Conservation (phyloP, 2,888 invertebrate genomes). For the Pycnomerus fuliginosus region DNA sequence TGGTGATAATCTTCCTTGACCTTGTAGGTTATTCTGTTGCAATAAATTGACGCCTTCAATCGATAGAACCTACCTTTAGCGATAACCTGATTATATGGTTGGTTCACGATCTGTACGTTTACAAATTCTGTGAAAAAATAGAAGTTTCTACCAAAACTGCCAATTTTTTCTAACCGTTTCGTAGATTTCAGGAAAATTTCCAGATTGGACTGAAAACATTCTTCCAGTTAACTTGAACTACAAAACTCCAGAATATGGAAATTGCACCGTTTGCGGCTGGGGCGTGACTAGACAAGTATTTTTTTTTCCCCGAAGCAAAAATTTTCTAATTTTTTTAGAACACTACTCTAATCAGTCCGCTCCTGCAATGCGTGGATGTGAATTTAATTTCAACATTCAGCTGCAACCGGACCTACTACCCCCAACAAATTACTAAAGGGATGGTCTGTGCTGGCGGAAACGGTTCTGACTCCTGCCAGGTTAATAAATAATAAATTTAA, state of each 20-base stretch:
- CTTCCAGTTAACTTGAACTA: not conserved
- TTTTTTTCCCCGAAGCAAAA: not conserved
- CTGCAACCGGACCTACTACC: slow-evolving; percentile 3
- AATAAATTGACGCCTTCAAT: too few species aligned
- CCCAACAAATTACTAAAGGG: slow-evolving; percentile 1
- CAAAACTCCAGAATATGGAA: not conserved
- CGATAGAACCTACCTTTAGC: too few species aligned
- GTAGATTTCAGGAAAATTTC: slow-evolving; percentile 1
- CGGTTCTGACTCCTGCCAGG: slow-evolving; percentile 20
- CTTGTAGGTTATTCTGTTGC: too few species aligned
- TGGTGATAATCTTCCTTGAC: too few species aligned
- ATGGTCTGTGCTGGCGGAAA: slow-evolving; percentile 19
- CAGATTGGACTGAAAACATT: not conserved
- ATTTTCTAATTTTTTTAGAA: slow-evolving; percentile 11
- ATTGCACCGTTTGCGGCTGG: slow-evolving; percentile 9
- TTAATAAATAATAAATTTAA: slow-evolving; percentile 1
- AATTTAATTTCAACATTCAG: slow-evolving; percentile 1
- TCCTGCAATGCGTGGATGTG: slow-evolving; percentile 6
- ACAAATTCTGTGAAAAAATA: too few species aligned
- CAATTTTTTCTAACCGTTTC: too few species aligned
- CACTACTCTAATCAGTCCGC: slow-evolving; percentile 4
- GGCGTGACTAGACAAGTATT: slow-evolving; percentile 5
- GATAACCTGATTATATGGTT: too few species aligned
- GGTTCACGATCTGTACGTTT: too few species aligned
- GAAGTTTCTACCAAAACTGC: too few species aligned